phyloP scores from a whole-genome alignment of 1,140 invertebrate species.

The Adelges cooleyi region DNA sequence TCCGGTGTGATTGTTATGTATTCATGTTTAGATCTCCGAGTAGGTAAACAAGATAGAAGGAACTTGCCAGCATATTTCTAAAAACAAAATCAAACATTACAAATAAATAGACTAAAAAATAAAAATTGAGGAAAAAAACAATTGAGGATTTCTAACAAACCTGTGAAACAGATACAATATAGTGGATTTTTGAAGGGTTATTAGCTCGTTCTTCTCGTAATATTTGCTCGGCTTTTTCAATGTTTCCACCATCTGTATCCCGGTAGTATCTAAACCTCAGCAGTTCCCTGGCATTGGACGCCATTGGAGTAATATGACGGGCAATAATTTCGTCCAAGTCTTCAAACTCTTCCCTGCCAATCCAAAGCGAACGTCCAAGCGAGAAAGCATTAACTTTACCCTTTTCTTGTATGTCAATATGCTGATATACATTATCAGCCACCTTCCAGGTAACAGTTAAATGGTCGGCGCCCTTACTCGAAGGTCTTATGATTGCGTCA shows the following conservation, averaged over 20 bases:
- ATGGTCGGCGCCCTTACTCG: conserved; percentile 91
- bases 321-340: conserved; percentile 99
- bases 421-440: conserved; percentile 82
- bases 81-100: conserved; percentile 30
- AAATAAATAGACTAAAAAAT: not conserved
- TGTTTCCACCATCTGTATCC: conserved; percentile 53
- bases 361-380: conserved; percentile 77
- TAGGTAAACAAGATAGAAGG: conserved; percentile 82
- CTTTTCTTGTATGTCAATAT: conserved; percentile 90
- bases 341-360: conserved; percentile 85
- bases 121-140: not conserved
- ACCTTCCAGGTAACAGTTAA: conserved; percentile 99
- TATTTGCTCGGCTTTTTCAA: conserved; percentile 76
- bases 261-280: conserved; percentile 85
- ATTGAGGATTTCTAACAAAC: conserved; percentile 35
- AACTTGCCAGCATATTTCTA: conserved; percentile 89
- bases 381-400: conserved; percentile 96
- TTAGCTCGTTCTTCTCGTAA: conserved; percentile 75
- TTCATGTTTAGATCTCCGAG: conserved; percentile 74
- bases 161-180: conserved; percentile 73
- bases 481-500: conserved; percentile 90
- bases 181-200: conserved; percentile 80
- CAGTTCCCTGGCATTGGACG: conserved; percentile 77
- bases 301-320: conserved; percentile 91
- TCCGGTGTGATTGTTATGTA: conserved; percentile 83